These are phyloP conservation scores for Peromyscus eremicus DNA, from an alignment of 2,797 vertebrate species.

Conservation along the genomic window DNA sequence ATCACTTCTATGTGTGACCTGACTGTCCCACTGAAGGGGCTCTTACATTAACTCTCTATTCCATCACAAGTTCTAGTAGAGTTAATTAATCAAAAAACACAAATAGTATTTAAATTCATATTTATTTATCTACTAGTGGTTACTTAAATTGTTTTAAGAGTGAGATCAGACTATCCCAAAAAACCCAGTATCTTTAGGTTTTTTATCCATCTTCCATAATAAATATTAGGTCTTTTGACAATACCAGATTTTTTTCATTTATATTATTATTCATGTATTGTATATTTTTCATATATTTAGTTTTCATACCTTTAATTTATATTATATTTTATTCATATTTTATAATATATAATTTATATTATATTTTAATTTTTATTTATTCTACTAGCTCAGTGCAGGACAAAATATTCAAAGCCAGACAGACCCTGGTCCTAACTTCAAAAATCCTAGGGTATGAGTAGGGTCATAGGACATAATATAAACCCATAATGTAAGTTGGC, in stretches of 20 bases:
- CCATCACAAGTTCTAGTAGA: conserved; percentile 48
- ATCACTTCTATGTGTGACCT: conserved; percentile 25
- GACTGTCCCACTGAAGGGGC: neutral
- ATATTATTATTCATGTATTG: neutral
- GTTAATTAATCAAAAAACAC: conserved; percentile 69
- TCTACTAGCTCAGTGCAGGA: neutral
- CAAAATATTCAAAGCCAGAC: conserved; percentile 31
- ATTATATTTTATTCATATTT: too few relatives aligned
- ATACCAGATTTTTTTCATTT: conserved; percentile 6
- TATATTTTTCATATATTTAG: neutral
- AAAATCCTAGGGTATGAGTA: neutral
- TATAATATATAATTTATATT: too few relatives aligned
- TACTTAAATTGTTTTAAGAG: conserved; percentile 17
- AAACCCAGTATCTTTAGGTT: neutral
- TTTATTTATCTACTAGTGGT: conserved; percentile 10
- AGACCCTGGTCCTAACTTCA: neutral
- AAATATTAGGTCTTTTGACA: conserved; percentile 2
- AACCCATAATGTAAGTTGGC: neutral
- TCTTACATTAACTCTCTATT: conserved; percentile 40
- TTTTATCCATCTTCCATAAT: neutral
- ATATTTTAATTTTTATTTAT: too few relatives aligned
- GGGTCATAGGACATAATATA: neutral
- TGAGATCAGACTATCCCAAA: conserved; percentile 4
- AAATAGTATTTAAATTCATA: conserved; percentile 60
- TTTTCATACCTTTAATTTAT: neutral